A percentile compares a stretch with the other conserved stretches of the same genome.
These are phyloP conservation scores for Etia nguti DNA, from an alignment of 2,113 vertebrate species.

Conservation along the genomic window DNA sequence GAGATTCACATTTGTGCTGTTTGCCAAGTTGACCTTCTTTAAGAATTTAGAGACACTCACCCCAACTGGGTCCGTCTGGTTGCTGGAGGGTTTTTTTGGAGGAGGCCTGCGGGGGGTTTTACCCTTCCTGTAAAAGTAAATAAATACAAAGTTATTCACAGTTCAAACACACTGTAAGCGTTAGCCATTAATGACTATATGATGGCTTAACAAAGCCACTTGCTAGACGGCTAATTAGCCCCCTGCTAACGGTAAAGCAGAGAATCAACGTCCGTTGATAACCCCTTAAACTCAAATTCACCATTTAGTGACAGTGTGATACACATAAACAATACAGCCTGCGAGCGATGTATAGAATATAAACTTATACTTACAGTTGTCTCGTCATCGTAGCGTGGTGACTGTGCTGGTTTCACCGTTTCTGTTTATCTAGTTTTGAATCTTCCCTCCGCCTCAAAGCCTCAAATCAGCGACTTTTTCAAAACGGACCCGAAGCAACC, in stretches of 20 bases:
- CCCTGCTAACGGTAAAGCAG: neutral
- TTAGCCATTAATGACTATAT: neutral
- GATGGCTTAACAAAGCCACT: neutral
- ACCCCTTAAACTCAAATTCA: neutral
- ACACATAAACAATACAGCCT: fast-evolving
- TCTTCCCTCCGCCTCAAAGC: constrained; percentile 59
- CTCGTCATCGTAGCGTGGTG: constrained; percentile 51
- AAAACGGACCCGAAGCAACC: constrained; percentile 45
- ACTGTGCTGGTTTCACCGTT: neutral
- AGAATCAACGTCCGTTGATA: neutral
- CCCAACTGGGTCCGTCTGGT: constrained; percentile 80
- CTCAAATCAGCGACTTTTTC: constrained; percentile 37
- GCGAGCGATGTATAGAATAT: neutral
- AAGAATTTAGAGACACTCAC: constrained; percentile 55
- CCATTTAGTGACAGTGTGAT: neutral
- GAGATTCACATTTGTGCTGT: neutral
- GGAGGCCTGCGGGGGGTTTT: constrained; percentile 69
- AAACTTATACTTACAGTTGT: constrained; percentile 56
- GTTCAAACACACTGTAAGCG: neutral
- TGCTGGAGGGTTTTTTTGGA: constrained; percentile 69
- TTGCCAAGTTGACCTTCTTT: neutral
- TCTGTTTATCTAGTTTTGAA: constrained; percentile 49
- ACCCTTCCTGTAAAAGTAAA: constrained; percentile 50
- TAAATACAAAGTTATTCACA: neutral
- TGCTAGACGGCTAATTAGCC: neutral